phyloP scores from a whole-genome alignment of 2,888 invertebrate species.

The Aspidiotus rigidus region DNA sequence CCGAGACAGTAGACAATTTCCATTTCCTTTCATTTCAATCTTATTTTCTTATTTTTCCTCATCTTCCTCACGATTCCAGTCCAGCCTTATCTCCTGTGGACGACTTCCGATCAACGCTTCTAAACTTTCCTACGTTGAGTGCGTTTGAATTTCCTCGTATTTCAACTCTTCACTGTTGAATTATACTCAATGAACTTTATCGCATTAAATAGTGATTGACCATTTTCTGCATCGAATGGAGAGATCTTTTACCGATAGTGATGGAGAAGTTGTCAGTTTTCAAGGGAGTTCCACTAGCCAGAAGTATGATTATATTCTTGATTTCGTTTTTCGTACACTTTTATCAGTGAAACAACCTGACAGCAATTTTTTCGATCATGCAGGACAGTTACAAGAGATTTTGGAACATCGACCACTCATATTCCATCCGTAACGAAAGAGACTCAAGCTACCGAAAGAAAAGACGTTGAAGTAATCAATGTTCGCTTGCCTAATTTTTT shows the following conservation, averaged over 20 bases:
- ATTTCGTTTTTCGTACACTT: neutral
- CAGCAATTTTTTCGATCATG: neutral
- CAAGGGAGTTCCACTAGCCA: neutral
- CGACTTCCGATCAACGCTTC: no score
- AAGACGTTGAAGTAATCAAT: conserved; percentile 10
- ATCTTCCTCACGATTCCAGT: no score
- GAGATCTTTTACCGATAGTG: conserved; percentile 9
- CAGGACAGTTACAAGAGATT: conserved; percentile 8
- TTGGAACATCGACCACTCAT: conserved; percentile 14
- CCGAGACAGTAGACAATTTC: no score
- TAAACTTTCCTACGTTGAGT: neutral
- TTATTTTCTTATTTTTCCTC: no score
- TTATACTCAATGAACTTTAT: neutral
- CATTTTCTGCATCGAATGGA: neutral
- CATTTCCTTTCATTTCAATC: no score
- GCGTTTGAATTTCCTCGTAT: neutral
- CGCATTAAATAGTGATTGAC: no score
- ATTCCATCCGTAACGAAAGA: conserved; percentile 1
- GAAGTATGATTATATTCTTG: neutral
- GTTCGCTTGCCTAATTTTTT: neutral
- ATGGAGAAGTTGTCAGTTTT: conserved; percentile 11
- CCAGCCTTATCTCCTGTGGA: no score
- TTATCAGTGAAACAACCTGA: neutral
- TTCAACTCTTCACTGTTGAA: neutral
- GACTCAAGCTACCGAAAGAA: conserved; percentile 4